Evolutionary conservation across 2,888 invertebrate species (phyloP).

Genomic region (Heteromyza rotundicornis): DNA sequence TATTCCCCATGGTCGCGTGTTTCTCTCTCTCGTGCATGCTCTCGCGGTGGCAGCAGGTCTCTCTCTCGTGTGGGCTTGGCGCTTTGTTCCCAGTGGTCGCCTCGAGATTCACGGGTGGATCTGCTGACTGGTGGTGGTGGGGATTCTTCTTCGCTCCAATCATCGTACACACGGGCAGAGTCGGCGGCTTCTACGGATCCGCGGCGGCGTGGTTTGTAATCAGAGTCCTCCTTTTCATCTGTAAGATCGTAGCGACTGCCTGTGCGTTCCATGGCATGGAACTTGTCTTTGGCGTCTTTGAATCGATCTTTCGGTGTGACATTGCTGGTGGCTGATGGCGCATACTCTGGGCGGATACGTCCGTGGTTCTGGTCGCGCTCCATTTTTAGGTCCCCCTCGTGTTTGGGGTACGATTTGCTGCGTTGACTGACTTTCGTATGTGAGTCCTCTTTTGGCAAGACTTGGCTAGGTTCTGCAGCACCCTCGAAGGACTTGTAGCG

Average conservation of each 20-base stretch:
- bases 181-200: constrained; percentile 45
- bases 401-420: constrained; percentile 40
- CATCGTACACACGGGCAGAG: constrained; percentile 40
- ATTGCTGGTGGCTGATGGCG: constrained; percentile 28
- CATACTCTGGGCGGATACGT: constrained; percentile 12
- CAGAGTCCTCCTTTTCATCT: constrained; percentile 51
- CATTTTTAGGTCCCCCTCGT: constrained; percentile 35
- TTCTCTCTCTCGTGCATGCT: constrained; percentile 29
- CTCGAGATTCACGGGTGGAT: not conserved
- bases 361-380: constrained; percentile 35
- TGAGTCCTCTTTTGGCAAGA: not conserved
- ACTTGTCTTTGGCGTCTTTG: constrained; percentile 86
- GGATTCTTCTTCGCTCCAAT: constrained; percentile 60
- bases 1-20: constrained; percentile 38
- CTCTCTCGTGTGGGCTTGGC: constrained; percentile 24
- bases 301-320: constrained; percentile 79
- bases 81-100: constrained; percentile 26
- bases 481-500: constrained; percentile 57
- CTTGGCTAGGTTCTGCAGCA: constrained; percentile 23
- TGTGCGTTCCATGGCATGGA: constrained; percentile 73
- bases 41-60: not conserved
- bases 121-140: constrained; percentile 27
- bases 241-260: constrained; percentile 63
- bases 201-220: constrained; percentile 41
- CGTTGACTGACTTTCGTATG: constrained; percentile 42